phyloP scores from a whole-genome alignment of 2,797 vertebrate genomes.

The Syndactyla subalaris region DNA sequence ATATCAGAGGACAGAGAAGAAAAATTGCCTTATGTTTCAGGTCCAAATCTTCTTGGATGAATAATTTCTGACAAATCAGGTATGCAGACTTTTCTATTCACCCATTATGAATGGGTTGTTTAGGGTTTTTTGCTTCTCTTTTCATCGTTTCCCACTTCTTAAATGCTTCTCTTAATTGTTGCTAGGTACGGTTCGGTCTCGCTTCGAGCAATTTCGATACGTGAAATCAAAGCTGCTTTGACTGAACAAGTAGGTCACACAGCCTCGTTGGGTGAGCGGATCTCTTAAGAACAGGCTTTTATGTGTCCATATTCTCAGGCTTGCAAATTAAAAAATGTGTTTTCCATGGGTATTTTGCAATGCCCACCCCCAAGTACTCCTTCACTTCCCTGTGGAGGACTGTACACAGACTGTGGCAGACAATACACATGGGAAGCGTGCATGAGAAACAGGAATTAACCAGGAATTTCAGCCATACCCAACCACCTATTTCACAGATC shows the following conservation, averaged over 20 bases:
- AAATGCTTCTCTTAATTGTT: conserved; percentile 54
- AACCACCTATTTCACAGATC: background rate
- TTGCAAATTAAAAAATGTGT: background rate
- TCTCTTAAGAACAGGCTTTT: background rate
- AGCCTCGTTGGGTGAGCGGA: background rate
- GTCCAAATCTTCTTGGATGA: background rate
- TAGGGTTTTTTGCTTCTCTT: conserved; percentile 8
- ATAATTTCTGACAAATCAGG: conserved; percentile 36
- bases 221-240: conserved; percentile 55
- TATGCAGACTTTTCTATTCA: conserved; percentile 1
- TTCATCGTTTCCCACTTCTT: background rate
- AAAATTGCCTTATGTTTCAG: background rate
- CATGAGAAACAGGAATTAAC: fast-evolving
- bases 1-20: background rate
- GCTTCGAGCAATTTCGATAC: conserved; percentile 1
- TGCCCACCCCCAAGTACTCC: background rate
- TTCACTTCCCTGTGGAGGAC: background rate
- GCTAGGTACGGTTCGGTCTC: background rate
- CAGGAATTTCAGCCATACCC: background rate
- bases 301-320: background rate
- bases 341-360: background rate
- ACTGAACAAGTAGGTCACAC: conserved; percentile 64
- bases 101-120: conserved; percentile 3
- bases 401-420: background rate
- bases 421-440: fast-evolving